Evolutionary conservation across 2,113 vertebrate species (phyloP), one percentile per base, ranked within the genome.

Genomic region (Anser brachyrhynchus): DNA sequence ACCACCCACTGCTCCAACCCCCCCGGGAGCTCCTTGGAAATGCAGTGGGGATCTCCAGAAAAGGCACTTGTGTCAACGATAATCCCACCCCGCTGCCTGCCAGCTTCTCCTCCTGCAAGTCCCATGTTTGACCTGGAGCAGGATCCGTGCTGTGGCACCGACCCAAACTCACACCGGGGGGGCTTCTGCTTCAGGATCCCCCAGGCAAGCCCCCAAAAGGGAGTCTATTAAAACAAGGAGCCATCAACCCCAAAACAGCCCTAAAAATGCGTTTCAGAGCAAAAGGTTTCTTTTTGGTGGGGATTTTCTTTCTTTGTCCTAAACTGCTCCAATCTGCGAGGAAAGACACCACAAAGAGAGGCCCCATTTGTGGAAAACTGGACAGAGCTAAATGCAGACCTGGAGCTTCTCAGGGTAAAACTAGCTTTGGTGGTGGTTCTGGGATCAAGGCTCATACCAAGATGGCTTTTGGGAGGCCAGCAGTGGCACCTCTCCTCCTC

Each of bases 1-100:
- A 65, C 41, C 39, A 19, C 26, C 28, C 37, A 35, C 62, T 41
- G 62, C 62, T 65, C 37, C 39, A 29, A 3, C 35, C 67, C 8
- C 7, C 35, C 69, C 11, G 3, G 13, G 87, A 13, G 13, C 21
- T 61, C 67, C 67, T 67, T 0, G 6, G 72, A 61, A 4, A 8
- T 2, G 10, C 73, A 18, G 2, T 1, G 22, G 76, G 71, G 29
- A 75, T 19, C 65, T 71, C 89, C 89, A 66, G 71, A 61, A 92
- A 95, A 97, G 95, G 94, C 95, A 96, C 94, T 93, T 95, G 84
- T 49, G 84, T 73, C 52, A 2, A 54, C 11, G 26, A 13, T 0
- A 1, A 22, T 72, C 82, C 62, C 57, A 31, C 3, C 3, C 65
- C 3, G 4, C 57, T 9, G 49, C 13, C 21, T 35, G 35, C 49